Evolutionary conservation across 2,888 invertebrate genomes (phyloP), one percentile per base, ranked within the genome.

Genomic region (Spodoptera littoralis): DNA sequence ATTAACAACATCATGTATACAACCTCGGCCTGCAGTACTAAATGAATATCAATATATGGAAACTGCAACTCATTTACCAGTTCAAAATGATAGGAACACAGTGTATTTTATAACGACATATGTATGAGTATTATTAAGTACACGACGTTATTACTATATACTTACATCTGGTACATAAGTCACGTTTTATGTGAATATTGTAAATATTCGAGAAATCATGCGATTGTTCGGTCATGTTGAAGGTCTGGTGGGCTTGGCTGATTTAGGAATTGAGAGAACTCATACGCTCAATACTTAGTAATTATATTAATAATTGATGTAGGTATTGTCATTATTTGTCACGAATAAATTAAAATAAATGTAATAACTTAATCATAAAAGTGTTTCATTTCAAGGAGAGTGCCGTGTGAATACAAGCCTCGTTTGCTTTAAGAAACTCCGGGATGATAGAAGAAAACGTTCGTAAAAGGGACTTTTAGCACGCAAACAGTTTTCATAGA

Each of bases 221-320:
- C 75, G 81, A 83, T 76, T 78, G 82, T 80, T 80, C 82, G 81
- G 84, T 82, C 80, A 80, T 75, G 63, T 61, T 59, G 42, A 70
- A 79, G 76, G 82, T 82, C 84, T 82, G 85, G 86, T 84, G 88
- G 85, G 90, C 90, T 91, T 91, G 90, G 90, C 91, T 90, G 89
- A 91, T 85, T 84, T 91, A 93, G 93, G 93, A 93, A 93, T 94
- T 93, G 93, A 93, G 88, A 90, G 86, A 92, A 92, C 88, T 85
- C 87, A 88, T 90, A 92, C 90, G 92, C 93, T 93, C 93, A 94
- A 89, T 85, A 88, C 79, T 87, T 90, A 91, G 88, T 85, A 82
- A 84, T 85, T 88, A 87, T 55, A 69, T 83, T 88, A 87, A 88
- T 78, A 82, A 76, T 83, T 83, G 83, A 88, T 89, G 86, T 87